phyloP scores from a whole-genome alignment of 1,140 invertebrate genomes.

The Calycopis cecrops region DNA sequence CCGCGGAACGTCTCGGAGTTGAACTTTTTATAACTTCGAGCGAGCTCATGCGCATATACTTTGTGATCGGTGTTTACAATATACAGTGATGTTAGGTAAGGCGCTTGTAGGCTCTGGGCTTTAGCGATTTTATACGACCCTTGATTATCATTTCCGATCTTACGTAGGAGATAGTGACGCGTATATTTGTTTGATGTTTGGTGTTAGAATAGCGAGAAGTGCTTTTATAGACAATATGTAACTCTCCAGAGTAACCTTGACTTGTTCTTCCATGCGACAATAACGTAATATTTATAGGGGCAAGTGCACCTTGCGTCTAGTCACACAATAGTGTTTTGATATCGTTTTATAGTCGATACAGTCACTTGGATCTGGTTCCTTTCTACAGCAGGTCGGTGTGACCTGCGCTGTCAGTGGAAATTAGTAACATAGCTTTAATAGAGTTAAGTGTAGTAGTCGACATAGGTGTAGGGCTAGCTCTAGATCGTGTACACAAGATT shows the following conservation, averaged over 20 bases:
- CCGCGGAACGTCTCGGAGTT: conserved; percentile 35
- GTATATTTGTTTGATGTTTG: conserved; percentile 65
- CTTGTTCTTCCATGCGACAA: neutral
- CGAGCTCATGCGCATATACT: conserved; percentile 36
- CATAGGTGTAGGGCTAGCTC: conserved; percentile 16
- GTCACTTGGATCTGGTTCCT: conserved; percentile 8
- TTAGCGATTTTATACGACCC: conserved; percentile 48
- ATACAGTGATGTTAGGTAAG: conserved; percentile 32
- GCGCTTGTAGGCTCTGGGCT: conserved; percentile 55
- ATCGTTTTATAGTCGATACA: conserved; percentile 17
- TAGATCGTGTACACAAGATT: conserved; percentile 16
- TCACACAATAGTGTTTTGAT: conserved; percentile 17
- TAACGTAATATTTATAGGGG: neutral
- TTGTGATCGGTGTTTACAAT: conserved; percentile 30
- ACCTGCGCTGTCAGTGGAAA: conserved; percentile 14
- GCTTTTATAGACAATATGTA: conserved; percentile 55
- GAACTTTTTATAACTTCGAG: conserved; percentile 36
- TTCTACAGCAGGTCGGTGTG: neutral
- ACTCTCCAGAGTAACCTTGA: conserved; percentile 10
- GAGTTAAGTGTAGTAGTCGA: conserved; percentile 36
- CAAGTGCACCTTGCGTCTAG: neutral
- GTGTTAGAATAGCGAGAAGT: conserved; percentile 62
- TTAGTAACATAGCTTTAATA: conserved; percentile 71
- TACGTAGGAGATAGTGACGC: conserved; percentile 37
- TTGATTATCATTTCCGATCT: conserved; percentile 40